A percentile compares a stretch with the other conserved stretches of the same genome.
Conservation (phyloP, 2,113 vertebrate genomes). For the Tricholaema leucomelas region DNA sequence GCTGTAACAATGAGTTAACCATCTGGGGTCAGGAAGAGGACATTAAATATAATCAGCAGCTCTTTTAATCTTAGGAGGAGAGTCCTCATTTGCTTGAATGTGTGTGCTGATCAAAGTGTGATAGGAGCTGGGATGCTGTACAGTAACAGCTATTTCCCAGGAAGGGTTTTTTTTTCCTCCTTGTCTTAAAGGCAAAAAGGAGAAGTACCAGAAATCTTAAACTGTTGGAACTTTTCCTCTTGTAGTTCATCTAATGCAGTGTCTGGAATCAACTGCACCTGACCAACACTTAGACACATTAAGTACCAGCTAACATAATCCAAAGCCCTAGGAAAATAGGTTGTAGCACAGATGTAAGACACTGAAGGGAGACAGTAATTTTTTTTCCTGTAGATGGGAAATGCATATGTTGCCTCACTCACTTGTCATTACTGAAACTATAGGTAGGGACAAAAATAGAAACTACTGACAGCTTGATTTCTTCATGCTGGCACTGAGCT, state of each 20-base stretch:
- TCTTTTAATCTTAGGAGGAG: slow-evolving; percentile 26
- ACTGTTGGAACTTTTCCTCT: neutral
- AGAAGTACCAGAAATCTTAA: neutral
- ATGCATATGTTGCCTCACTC: slow-evolving; percentile 68
- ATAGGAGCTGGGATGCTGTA: neutral
- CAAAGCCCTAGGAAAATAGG: slow-evolving; percentile 61
- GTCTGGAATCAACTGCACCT: slow-evolving; percentile 36
- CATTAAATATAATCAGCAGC: slow-evolving; percentile 31
- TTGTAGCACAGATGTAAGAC: slow-evolving; percentile 72
- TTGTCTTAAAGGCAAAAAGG: neutral
- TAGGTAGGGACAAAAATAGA: slow-evolving; percentile 78
- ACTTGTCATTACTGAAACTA: slow-evolving; percentile 71
- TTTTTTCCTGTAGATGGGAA: slow-evolving; percentile 68
- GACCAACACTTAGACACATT: slow-evolving; percentile 46
- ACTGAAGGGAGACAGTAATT: slow-evolving; percentile 64
- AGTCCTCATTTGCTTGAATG: neutral
- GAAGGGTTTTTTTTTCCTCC: neutral
- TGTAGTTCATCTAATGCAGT: neutral
- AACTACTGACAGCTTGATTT: slow-evolving; percentile 74
- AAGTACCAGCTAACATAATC: slow-evolving; percentile 61
- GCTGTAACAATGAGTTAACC: neutral
- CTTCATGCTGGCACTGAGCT: slow-evolving; percentile 67
- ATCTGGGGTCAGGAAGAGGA: slow-evolving; percentile 41
- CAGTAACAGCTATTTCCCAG: neutral
- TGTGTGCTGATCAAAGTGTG: slow-evolving; percentile 17